These are phyloP conservation scores for Neofelis nebulosa DNA, from an alignment of 2,113 vertebrate genomes.

Conservation along the genomic window DNA sequence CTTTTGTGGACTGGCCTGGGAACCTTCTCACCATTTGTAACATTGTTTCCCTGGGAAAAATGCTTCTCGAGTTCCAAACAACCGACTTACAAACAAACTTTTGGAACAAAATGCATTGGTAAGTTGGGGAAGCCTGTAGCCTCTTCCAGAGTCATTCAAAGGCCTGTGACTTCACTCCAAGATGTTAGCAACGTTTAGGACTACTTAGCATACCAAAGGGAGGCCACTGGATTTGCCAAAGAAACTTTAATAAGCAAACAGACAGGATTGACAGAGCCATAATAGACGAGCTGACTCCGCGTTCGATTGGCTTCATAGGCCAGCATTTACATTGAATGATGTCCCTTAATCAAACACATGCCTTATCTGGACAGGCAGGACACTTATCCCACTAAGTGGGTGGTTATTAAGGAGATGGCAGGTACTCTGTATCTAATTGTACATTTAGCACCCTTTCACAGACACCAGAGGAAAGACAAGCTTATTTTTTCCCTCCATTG, in stretches of 20 bases:
- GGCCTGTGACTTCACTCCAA: constrained; percentile 66
- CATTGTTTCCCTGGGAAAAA: constrained; percentile 75
- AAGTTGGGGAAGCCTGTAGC: constrained; percentile 42
- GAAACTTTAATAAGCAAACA: constrained; percentile 69
- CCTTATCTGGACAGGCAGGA: constrained; percentile 66
- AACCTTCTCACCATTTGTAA: constrained; percentile 65
- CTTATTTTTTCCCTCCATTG: constrained; percentile 53
- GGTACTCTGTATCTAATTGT: constrained; percentile 62
- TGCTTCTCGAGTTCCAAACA: constrained; percentile 58
- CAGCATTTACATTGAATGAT: constrained; percentile 69
- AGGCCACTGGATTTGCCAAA: constrained; percentile 57
- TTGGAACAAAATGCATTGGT: constrained; percentile 59
- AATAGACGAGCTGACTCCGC: constrained; percentile 59
- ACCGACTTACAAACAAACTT: constrained; percentile 73
- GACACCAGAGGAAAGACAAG: constrained; percentile 64
- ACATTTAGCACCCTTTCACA: constrained; percentile 69
- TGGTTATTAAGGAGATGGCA: constrained; percentile 65
- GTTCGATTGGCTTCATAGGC: constrained; percentile 61
- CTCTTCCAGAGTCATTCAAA: constrained; percentile 71
- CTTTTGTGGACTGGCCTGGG: constrained; percentile 67
- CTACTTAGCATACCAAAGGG: constrained; percentile 70
- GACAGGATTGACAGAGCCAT: constrained; percentile 64
- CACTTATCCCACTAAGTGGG: constrained; percentile 60
- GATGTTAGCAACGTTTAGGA: constrained; percentile 56
- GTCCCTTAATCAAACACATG: constrained; percentile 72